Conservation (phyloP, 2,888 invertebrate species). For the Phoenoteleia sp. region DNA sequence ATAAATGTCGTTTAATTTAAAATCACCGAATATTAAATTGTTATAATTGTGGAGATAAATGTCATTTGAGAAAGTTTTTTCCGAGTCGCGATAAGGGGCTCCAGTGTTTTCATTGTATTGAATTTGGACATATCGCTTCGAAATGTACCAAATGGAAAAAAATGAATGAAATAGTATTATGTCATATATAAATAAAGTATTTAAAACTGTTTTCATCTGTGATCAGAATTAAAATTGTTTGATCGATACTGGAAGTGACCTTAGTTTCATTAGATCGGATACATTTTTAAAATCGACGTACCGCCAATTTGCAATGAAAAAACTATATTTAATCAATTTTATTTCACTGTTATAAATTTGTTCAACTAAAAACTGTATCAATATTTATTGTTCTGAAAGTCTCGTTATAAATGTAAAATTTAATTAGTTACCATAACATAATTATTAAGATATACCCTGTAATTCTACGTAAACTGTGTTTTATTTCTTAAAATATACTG, state of each 20-base stretch:
- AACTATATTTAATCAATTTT: too few species aligned
- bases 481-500: too few species aligned
- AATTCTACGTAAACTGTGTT: too few species aligned
- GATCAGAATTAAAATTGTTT: not conserved
- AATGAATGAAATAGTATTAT: not conserved
- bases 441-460: too few species aligned
- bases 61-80: not conserved
- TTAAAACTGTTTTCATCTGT: not conserved
- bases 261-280: conserved; percentile 45
- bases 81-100: not conserved
- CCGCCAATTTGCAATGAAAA: not conserved
- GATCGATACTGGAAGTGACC: conserved; percentile 65
- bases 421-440: too few species aligned
- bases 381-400: too few species aligned
- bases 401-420: too few species aligned
- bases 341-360: too few species aligned
- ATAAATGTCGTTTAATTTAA: not conserved
- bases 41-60: not conserved
- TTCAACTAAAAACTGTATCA: too few species aligned
- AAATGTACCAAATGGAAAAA: not conserved
- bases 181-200: not conserved
- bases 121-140: not conserved
- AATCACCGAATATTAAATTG: not conserved
- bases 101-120: not conserved
- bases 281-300: conserved; percentile 44